Evolutionary conservation across 1,140 invertebrate species (phyloP), one percentile per base, ranked within the genome.

Genomic region (Drosophila suzukii): DNA sequence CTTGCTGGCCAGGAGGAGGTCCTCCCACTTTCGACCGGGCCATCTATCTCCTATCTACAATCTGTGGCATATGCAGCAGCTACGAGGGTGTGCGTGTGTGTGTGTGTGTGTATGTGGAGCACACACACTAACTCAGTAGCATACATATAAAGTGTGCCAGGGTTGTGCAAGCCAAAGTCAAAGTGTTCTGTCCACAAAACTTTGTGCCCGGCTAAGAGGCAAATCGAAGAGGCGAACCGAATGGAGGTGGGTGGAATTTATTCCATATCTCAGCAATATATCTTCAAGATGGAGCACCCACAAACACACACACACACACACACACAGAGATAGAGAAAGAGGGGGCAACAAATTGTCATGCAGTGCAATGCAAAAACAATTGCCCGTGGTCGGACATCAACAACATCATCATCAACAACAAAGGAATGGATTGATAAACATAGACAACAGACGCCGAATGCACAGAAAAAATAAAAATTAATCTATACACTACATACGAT

Each of bases 391-490:
- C 12, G 68, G 68, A 61, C 75, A 71, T 63, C 75, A 75, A 56
- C 62, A 66, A 51, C 71, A 71, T 50, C 59, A 58, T 59, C 71
- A 58, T 56, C 71, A 76, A 77, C 60, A 60, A 82, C 62, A 74
- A 60, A 65, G 73, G 39, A 68, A 70, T 85, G 66, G 74, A 86
- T 86, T 86, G 82, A 85, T 85, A 81, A 85, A 86, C 75, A 82
- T 72, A 54, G 55, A 68, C 70, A 78, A 78, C 78, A 81, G 63
- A 85, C 49, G 67, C 41, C 63, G 53, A 47, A 58, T 20, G 11
- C 36, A 66, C 65, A 36, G 54, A 38, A 11, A 41, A 61, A 55
- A 55, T 32, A 20, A 10, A 17, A 12, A 38, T 38, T 20, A 20
- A 38, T 38, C 2, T 38, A 41, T 41, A 2, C 17, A 8, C 27